Percentiles rank a stretch among this genome's conserved stretches.
phyloP scores from a whole-genome alignment of 2,113 vertebrate genomes.

The Climacteris rufus region DNA sequence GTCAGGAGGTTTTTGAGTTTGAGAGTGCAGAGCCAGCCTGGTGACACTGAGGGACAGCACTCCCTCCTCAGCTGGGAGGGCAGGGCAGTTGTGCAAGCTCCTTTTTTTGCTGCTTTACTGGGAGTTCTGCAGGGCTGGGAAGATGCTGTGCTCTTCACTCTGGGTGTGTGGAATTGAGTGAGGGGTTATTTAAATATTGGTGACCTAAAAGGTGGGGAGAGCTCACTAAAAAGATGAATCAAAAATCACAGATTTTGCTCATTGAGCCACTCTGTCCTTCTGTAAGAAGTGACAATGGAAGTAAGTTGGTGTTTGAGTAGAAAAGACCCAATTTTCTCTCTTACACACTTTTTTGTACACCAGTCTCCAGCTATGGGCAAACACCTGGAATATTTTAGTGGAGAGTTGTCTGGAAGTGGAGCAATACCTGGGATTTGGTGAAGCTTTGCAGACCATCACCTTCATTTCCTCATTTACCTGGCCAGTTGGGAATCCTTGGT shows the following conservation, averaged over 20 bases:
- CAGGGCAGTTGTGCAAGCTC: neutral
- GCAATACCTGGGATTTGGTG: accelerated
- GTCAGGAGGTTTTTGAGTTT: too few species aligned
- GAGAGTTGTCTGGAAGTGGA: neutral
- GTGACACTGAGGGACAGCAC: too few species aligned
- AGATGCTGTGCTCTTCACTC: too few species aligned
- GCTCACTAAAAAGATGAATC: neutral
- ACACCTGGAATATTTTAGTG: accelerated
- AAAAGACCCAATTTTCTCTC: neutral
- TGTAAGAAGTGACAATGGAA: neutral
- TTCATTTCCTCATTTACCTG: neutral
- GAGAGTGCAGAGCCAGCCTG: too few species aligned
- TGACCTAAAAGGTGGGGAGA: neutral
- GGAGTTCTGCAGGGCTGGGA: too few species aligned
- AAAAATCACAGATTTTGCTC: neutral
- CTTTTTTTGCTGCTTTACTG: too few species aligned
- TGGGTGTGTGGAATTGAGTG: neutral
- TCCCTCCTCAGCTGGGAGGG: too few species aligned
- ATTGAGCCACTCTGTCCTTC: neutral
- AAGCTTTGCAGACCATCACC: neutral
- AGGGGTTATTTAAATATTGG: neutral
- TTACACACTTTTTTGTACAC: neutral
- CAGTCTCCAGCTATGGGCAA: accelerated
- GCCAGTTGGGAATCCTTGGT: neutral
- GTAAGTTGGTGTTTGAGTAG: neutral